Percentiles rank a stretch among this genome's conserved stretches.
Evolutionary conservation across 2,113 vertebrate genomes (phyloP).

Genomic region (Salvelinus sp.): DNA sequence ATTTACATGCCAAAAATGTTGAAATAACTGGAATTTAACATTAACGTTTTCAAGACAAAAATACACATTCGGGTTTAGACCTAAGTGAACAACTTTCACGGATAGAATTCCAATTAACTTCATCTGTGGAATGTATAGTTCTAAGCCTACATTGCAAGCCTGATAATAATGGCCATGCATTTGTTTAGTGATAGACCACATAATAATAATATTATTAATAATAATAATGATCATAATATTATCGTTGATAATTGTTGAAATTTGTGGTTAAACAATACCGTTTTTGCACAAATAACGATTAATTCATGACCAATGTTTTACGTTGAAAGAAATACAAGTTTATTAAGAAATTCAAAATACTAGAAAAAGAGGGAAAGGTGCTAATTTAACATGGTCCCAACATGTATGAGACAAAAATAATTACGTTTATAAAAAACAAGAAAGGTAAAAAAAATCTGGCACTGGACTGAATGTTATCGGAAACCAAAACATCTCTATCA

Average conservation of each 20-base stretch:
- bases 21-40: too few relatives aligned
- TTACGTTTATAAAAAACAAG: slow-evolving; percentile 65
- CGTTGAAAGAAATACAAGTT: slow-evolving; percentile 73
- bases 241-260: background rate
- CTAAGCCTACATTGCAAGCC: background rate
- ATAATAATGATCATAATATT: background rate
- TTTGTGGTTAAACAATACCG: background rate
- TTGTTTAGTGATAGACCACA: too few relatives aligned
- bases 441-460: slow-evolving; percentile 63
- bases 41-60: too few relatives aligned
- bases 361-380: slow-evolving; percentile 74
- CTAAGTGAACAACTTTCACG: background rate
- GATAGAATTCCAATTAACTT: background rate
- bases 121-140: background rate
- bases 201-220: too few relatives aligned
- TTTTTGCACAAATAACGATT: slow-evolving; percentile 44
- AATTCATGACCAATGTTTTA: slow-evolving; percentile 55
- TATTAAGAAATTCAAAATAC: slow-evolving; percentile 79
- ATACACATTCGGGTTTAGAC: too few relatives aligned
- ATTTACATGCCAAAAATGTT: too few relatives aligned
- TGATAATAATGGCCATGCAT: background rate
- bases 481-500: slow-evolving; percentile 55
- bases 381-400: slow-evolving; percentile 76
- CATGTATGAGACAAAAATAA: slow-evolving; percentile 69
- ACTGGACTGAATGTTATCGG: slow-evolving; percentile 56